Evolutionary conservation across 2,888 invertebrate genomes (phyloP), one percentile per base, ranked within the genome.

Genomic region (Volucella zonaria): DNA sequence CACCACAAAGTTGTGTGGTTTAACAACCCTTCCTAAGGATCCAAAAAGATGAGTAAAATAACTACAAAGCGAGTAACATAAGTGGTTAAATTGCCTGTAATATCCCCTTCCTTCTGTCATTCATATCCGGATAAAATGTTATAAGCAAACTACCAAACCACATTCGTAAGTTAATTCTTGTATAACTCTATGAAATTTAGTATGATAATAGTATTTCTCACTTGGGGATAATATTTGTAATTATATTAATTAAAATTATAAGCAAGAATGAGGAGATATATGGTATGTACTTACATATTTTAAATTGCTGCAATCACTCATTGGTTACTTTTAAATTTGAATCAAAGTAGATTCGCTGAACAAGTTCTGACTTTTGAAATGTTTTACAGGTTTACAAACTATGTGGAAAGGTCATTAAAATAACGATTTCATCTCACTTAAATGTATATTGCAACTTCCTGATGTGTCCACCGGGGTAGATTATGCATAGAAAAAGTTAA

Each of bases 341-440:
- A 45, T 10, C 45, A 45, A 12, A 31, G 23, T 23, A 3, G 23
- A 4, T 23, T 23, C 23, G 42, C 12, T 42, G 38, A 75, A 66
- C 74, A 45, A 74, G 45, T 74, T 74, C 42, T 0, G 66, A 66
- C 56, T 40, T 64, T 75, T 38, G 11, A 54, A 49, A 14, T 66
- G 66, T 66, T 58, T 58, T 31, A 75, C 14, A 66, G 3, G 31
- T 11, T 45, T 14, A 49, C 23, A n/a, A 66, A 64, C 43, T 23
- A 15, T 6, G 6, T 31, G 4, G 12, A 58, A 49, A 47, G 18
- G 18, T n/a, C 18, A 74, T 47, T 64, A 64, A 74, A 56, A 56
- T n/a, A 40, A 58, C 74, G 23, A 66, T 66, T 49, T 58, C 42
- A 58, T 75, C 54, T 42, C 58, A 75, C 66, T 75, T 75, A 43